Evolutionary conservation across 1,140 invertebrate species (phyloP).

Genomic region (silkworm (Bombyx mori)): ASM3026992v2 NC_085127.1:13299501-13300000

Average conservation of each 20-base stretch:
- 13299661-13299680: conserved; percentile 26
- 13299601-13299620: conserved; percentile 21
- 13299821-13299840: conserved; percentile 24
- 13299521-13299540: conserved; percentile 8
- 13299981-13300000: too few relatives aligned
- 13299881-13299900: too few relatives aligned
- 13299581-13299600: conserved; percentile 18
- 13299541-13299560: conserved; percentile 24
- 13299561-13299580: conserved; percentile 17
- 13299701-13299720: conserved; percentile 17
- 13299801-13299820: conserved; percentile 29
- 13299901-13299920: too few relatives aligned
- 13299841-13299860: conserved; percentile 32
- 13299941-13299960: too few relatives aligned
- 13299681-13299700: conserved; percentile 20
- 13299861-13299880: conserved; percentile 1
- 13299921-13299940: too few relatives aligned
- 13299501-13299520: conserved; percentile 19
- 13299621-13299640: conserved; percentile 23
- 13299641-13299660: conserved; percentile 29
- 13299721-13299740: conserved; percentile 22
- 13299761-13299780: conserved; percentile 6
- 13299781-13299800: conserved; percentile 32
- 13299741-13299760: conserved; percentile 19
- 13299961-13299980: too few relatives aligned